Evolutionary conservation across 2,888 invertebrate genomes (phyloP), one percentile per base, ranked within the genome.

Genomic region (Megamerina dolium): DNA sequence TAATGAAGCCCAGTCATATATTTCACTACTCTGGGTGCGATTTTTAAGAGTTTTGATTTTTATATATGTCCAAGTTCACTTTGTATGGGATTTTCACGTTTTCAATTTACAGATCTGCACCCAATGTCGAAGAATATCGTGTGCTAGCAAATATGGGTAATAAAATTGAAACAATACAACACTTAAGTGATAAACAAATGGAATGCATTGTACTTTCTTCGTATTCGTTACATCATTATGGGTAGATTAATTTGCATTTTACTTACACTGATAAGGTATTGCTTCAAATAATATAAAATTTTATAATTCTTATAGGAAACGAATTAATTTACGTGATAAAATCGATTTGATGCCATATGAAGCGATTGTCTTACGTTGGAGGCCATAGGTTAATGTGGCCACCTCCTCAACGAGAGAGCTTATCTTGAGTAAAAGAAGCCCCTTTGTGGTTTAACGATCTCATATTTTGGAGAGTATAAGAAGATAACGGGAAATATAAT

Each of bases 101-200:
- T n/a, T n/a, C n/a, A n/a, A n/a, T n/a, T n/a, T n/a, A n/a, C n/a
- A 61, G 67, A 20, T 56, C 64, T 3, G 52, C 58, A 13, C 51
- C 53, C 3, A 30, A 41, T 4, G 35, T 31, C 3, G 67, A 67
- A 35, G 62, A 66, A 27, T 67, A 63, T 32, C 59, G 64, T 14
- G 54, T 65, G 16, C 41, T 66, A 2, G 54, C 64, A 1, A 67
- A 67, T 51, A 45, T 66, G 56, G 64, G 67, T 30, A 60, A 60
- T 30, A 41, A 55, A 0, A 20, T 67, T 1, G 62, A 66, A 36
- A 30, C 31, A 2, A 26, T 67, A 3, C 45, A 53, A 0, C 50
- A 49, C 4, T 52, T 67, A 4, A 43, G 49, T 4, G 37, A 54
- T 12, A 55, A 48, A 13, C 48, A 56, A 8, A 66, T 56, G 50